Conservation (phyloP, 2,888 invertebrate genomes). For the Lasioglossum villosulum region DNA sequence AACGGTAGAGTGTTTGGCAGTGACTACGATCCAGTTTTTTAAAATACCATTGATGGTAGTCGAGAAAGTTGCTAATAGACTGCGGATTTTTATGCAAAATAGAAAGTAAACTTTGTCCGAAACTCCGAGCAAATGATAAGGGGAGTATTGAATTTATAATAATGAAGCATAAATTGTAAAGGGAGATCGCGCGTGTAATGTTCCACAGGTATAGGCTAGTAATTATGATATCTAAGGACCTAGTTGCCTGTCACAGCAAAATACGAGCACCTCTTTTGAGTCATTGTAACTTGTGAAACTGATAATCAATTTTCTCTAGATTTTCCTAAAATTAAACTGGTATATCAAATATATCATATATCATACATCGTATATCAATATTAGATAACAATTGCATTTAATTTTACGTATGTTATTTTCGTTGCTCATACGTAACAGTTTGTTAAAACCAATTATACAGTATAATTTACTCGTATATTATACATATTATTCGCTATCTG, state of each 20-base stretch:
- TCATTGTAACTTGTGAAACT: not conserved
- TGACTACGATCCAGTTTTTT: not conserved
- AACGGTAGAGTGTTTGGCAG: not conserved
- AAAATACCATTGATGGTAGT: not conserved
- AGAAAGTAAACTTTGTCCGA: not conserved
- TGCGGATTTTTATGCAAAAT: not conserved
- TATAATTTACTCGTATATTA: no score
- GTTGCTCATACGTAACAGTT: no score
- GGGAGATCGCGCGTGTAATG: no score
- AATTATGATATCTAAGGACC: no score
- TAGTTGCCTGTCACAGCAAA: not conserved
- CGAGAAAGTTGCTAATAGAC: not conserved
- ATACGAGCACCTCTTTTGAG: not conserved
- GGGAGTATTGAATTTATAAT: not conserved
- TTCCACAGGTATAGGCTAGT: no score
- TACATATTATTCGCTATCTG: not conserved
- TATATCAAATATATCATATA: no score
- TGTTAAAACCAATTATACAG: not conserved
- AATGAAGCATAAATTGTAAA: not conserved
- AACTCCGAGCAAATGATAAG: no score
- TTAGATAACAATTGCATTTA: no score
- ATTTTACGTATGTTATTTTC: no score
- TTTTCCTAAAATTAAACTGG: not conserved
- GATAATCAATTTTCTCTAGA: not conserved
- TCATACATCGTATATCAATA: no score